These are phyloP conservation scores for Acropora yongei DNA, from an alignment of 64 coral and sea anemone genomes.

Conservation along the genomic window DNA sequence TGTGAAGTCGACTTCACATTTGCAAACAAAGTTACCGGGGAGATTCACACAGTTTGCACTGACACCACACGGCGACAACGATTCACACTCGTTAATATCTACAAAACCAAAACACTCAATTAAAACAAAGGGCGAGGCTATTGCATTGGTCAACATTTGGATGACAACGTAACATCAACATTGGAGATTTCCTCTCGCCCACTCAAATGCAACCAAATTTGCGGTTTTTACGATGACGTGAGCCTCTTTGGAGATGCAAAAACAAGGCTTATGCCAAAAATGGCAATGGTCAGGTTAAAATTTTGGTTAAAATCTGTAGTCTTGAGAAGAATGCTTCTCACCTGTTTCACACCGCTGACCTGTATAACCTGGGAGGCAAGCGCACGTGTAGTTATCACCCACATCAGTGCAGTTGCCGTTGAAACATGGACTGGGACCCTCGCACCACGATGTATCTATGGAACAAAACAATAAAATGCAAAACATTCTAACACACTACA, in stretches of 20 bases:
- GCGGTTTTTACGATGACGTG: too few relatives aligned
- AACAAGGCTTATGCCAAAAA: too few relatives aligned
- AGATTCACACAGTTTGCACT: slow-evolving; percentile 48
- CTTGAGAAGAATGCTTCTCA: not conserved
- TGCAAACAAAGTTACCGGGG: slow-evolving; percentile 49
- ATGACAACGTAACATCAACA: too few relatives aligned
- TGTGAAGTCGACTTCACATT: slow-evolving; percentile 42
- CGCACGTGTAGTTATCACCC: slow-evolving; percentile 68
- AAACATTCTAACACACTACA: not conserved
- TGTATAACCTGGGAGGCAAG: slow-evolving; percentile 71
- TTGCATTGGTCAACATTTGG: too few relatives aligned
- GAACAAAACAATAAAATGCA: not conserved
- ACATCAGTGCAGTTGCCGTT: slow-evolving; percentile 86
- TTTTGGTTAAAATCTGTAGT: too few relatives aligned
- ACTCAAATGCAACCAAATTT: too few relatives aligned
- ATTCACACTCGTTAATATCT: slow-evolving; percentile 78
- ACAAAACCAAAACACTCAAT: not conserved
- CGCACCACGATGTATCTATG: slow-evolving; percentile 83
- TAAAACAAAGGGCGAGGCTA: not conserved
- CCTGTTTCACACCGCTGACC: slow-evolving; percentile 91
- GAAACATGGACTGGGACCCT: slow-evolving; percentile 70
- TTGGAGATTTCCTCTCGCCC: too few relatives aligned
- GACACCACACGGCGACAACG: not conserved
- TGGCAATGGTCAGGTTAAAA: too few relatives aligned
- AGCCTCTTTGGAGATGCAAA: too few relatives aligned